Base-by-base conservation (phyloP, 2,888 invertebrate species). In the Deilephila porcellus region DNA sequence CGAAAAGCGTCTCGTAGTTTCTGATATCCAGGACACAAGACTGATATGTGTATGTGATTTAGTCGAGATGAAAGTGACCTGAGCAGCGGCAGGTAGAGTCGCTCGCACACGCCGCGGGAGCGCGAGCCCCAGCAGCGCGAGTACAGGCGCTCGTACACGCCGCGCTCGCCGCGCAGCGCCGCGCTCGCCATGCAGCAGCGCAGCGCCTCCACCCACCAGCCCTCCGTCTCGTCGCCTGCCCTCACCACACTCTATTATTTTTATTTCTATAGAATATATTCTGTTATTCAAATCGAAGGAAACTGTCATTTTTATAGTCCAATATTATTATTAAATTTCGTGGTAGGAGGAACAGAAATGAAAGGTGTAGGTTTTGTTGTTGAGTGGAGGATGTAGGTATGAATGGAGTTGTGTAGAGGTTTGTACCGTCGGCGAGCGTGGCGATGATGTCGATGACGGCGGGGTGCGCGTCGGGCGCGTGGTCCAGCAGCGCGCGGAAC, bases 121-220 rank as follows among this genome's bases (percentile, higher is more conserved):
- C 76, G 37, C 0, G 79, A 79, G 0, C 76, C 71, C 37, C 75
- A 81, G 17, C 81, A 74, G 5, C 75, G 74, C 0, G 56, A 60
- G 73, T 84, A 87, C 3, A 88, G 76, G 0, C 74, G 74, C 8
- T 78, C 71, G 17, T 82, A 81, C 2, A 85, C 25, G 0, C 20
- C 71, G 25, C 76, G 52, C 29, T 84, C 81, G 0, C 75, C 77
- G 3, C 73, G 74, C 1, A 73, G 62, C 0, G 90, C 88, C 3
- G 90, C n/a, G 0, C 81, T 74, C 0, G 81, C 80, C 85, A 89
- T 85, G 34, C 90, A 88, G 0, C 83, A 81, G 7, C 85, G 85
- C 6, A 92, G 76, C 0, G 91, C 91, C 0, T 83, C 83, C 37
- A 91, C 91, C 91, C 90, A 92, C 92, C 93, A 93, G 0, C 90